Percentiles rank a stretch among this genome's conserved stretches.
These are phyloP conservation scores for Monodelphis domestica DNA, from an alignment of 2,797 vertebrate species.

Conservation along the genomic window DNA sequence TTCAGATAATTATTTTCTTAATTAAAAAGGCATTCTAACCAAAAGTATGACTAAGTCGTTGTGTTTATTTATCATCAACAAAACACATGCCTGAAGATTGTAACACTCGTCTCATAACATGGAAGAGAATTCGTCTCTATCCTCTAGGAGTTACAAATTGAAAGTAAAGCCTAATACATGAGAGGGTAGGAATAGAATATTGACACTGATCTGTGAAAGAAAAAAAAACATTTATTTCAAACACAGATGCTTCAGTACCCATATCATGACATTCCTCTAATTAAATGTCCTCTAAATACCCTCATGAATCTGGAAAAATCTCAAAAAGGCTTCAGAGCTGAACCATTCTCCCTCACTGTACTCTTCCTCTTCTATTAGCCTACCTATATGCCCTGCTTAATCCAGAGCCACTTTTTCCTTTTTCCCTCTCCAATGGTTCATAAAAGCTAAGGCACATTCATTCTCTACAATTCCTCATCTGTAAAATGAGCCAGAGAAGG, in stretches of 20 bases:
- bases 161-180: not conserved
- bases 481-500: not conserved
- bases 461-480: not conserved
- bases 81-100: not conserved
- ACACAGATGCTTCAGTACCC: not conserved
- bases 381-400: not conserved
- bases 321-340: not conserved
- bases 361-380: not conserved
- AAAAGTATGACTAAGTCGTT: not conserved
- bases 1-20: not conserved
- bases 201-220: not conserved
- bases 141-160: not conserved
- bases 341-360: not conserved
- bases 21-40: not conserved
- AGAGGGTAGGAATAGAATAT: not conserved
- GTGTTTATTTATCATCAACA: not conserved
- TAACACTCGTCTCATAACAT: not conserved
- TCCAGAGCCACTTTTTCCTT: not conserved
- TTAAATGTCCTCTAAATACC: not conserved
- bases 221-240: not conserved
- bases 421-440: not conserved
- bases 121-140: not conserved
- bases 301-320: not conserved
- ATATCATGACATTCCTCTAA: not conserved
- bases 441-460: not conserved